These are phyloP conservation scores for Symphodus melops DNA, from an alignment of 2,113 vertebrate genomes.

Conservation along the genomic window DNA sequence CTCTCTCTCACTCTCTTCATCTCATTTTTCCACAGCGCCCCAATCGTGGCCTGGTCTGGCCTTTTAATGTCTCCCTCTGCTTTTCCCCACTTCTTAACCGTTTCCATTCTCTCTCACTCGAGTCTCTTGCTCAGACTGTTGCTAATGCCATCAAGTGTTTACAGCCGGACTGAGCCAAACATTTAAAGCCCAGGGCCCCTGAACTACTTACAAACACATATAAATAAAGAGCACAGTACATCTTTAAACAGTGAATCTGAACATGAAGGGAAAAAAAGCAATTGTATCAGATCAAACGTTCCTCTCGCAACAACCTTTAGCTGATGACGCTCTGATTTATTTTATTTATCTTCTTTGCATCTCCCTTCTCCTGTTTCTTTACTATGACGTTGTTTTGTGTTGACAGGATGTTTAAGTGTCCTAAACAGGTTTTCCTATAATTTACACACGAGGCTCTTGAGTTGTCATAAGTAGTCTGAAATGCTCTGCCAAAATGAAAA, in stretches of 20 bases:
- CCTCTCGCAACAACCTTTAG: not conserved
- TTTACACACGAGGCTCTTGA: not conserved
- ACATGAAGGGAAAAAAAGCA: constrained; percentile 14
- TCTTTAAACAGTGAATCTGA: not conserved
- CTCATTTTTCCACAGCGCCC: constrained; percentile 35
- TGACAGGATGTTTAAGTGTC: not conserved
- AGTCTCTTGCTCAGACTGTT: constrained; percentile 35
- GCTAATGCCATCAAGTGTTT: constrained; percentile 65
- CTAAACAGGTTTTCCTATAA: not conserved
- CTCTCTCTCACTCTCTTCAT: constrained; percentile 13
- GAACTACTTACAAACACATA: constrained; percentile 9
- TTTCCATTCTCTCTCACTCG: constrained; percentile 28
- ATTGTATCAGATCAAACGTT: not conserved
- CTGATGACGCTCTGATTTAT: not conserved
- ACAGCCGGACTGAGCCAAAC: constrained; percentile 39
- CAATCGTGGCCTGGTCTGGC: constrained; percentile 53
- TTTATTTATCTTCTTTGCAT: not conserved
- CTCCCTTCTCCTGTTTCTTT: not conserved
- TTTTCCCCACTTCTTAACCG: constrained; percentile 44
- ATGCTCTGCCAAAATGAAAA: not conserved
- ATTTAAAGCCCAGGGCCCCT: constrained; percentile 20
- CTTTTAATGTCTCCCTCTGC: constrained; percentile 59
- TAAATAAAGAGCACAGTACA: constrained; percentile 1
- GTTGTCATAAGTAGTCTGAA: not conserved
- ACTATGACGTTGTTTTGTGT: not conserved